A percentile compares a stretch with the other conserved stretches of the same genome.
phyloP scores from a whole-genome alignment of 2,888 invertebrate species.

The Ditula angustiorana region DNA sequence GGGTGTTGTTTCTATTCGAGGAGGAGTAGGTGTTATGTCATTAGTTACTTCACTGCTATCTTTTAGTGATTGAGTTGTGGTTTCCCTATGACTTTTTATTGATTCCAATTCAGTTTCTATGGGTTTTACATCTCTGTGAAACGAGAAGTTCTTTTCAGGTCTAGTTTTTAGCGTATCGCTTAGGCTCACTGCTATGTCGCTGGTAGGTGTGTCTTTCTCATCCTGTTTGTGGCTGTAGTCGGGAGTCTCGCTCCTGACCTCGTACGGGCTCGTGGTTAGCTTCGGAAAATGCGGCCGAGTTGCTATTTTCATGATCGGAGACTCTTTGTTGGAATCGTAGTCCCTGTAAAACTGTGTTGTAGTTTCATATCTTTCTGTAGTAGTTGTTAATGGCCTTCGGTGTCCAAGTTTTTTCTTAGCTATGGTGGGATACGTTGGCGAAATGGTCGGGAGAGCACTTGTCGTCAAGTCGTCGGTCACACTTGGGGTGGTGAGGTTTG shows the following conservation, averaged over 20 bases:
- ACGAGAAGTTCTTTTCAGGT: slow-evolving; percentile 68
- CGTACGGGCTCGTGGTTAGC: slow-evolving; percentile 56
- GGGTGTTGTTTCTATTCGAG: slow-evolving; percentile 63
- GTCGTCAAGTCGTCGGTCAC: slow-evolving; percentile 77
- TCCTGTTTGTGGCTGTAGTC: slow-evolving; percentile 82
- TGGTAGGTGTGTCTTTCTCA: slow-evolving; percentile 82
- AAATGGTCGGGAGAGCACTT: slow-evolving; percentile 76
- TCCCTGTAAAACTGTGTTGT: slow-evolving; percentile 64
- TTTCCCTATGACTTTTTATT: slow-evolving; percentile 51
- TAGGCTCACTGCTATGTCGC: slow-evolving; percentile 75
- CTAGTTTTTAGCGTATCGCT: slow-evolving; percentile 65
- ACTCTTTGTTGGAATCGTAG: slow-evolving; percentile 69
- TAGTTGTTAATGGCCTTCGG: slow-evolving; percentile 67
- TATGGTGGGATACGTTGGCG: slow-evolving; percentile 75
- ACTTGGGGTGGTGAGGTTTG: slow-evolving; percentile 74
- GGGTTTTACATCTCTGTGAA: slow-evolving; percentile 77
- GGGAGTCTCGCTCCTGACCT: slow-evolving; percentile 65
- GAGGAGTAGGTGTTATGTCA: slow-evolving; percentile 63
- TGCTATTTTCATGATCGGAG: slow-evolving; percentile 83
- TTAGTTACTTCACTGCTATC: slow-evolving; percentile 49
- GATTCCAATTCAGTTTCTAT: slow-evolving; percentile 73
- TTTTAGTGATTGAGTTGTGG: slow-evolving; percentile 61
- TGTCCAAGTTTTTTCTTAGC: slow-evolving; percentile 72
- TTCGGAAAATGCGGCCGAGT: slow-evolving; percentile 66
- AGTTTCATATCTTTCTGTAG: slow-evolving; percentile 67